Evolutionary conservation across 2,888 invertebrate genomes (phyloP), one percentile per base, ranked within the genome.

Genomic region (Gymnosoma rotundatum): DNA sequence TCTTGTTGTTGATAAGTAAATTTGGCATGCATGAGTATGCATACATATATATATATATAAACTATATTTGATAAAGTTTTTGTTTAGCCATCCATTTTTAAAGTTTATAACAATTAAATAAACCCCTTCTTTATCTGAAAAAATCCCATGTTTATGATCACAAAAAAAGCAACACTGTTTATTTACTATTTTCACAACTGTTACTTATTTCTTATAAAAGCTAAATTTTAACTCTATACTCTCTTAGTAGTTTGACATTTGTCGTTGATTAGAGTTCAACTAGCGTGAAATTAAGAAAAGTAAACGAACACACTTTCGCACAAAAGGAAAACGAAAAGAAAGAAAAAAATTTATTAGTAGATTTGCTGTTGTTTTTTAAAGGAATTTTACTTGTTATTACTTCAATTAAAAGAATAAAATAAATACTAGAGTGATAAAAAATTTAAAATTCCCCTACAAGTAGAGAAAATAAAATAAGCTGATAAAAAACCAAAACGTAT

Each of bases 221-320:
- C 61, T 20, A 80, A 63, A 56, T 69, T 66, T 79, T n/a, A 72
- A 48, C 52, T 66, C 12, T 14, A 16, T 21, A 54, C 79, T 80
- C 79, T 83, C 83, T 80, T 58, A 83, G 83, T 83, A 72, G 83
- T 83, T 83, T 83, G 83, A 83, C 83, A 66, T 83, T 83, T 83
- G 75, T 36, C 75, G 83, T 76, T 83, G 72, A 72, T 72, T 83
- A 83, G 73, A 64, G 83, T 78, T 76, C 12, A 52, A 82, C 45
- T 82, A 82, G 66, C 70, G 70, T 76, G 63, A 52, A 82, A 82
- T 75, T 72, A 70, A 58, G 54, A 52, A 69, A 64, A 74, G 61
- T n/a, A 14, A 6, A 61, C 32, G 48, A 54, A 45, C 56, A 67
- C 21, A 69, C 73, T 36, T 14, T 56, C 67, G 67, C 80, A 69